Conservation (phyloP, 2,888 invertebrate species). For the Acrobasis repandana region DNA sequence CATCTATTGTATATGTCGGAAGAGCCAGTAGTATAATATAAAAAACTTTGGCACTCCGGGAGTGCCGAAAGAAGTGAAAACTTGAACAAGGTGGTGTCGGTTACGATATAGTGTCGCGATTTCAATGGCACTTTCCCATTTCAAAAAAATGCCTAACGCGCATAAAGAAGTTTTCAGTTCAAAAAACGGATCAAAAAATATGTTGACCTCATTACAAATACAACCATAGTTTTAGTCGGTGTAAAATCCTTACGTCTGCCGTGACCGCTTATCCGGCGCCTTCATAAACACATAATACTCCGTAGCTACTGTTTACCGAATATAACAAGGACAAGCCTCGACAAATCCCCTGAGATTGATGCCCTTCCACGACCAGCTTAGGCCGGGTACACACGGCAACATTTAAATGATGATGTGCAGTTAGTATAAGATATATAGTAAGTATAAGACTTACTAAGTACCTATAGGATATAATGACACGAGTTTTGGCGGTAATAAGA, state of each 20-base stretch:
- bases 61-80: no score
- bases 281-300: conserved; percentile 23
- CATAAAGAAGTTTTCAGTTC: no score
- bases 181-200: neutral
- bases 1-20: no score
- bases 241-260: conserved; percentile 6
- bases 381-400: conserved; percentile 16
- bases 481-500: neutral
- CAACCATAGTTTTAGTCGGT: neutral
- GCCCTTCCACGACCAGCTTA: conserved; percentile 36
- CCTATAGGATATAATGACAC: no score
- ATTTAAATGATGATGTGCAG: conserved; percentile 8
- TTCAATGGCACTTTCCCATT: no score
- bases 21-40: no score
- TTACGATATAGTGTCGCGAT: no score
- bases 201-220: neutral
- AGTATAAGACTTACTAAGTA: neutral
- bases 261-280: conserved; percentile 8
- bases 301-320: conserved; percentile 28
- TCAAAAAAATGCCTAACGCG: no score
- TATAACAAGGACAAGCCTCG: conserved; percentile 38
- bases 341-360: conserved; percentile 54
- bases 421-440: neutral
- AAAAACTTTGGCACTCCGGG: no score
- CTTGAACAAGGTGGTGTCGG: no score